phyloP scores from a whole-genome alignment of 2,888 invertebrate species.

The Erynnis tages region DNA sequence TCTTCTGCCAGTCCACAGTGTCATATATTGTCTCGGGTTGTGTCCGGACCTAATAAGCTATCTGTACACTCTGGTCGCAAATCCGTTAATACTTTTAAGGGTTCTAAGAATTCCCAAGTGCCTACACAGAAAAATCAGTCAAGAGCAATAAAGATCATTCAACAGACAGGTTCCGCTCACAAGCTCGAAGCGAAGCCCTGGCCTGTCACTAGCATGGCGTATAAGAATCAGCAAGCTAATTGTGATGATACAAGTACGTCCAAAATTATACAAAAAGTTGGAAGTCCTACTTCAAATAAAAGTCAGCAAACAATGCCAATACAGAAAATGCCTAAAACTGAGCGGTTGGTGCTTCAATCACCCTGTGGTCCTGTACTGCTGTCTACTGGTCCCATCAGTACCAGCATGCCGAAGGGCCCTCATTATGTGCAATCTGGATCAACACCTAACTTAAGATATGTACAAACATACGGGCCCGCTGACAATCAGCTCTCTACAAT shows the following conservation, averaged over 20 bases:
- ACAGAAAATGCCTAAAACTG: constrained; percentile 65
- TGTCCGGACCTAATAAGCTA: constrained; percentile 75
- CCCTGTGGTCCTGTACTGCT: constrained; percentile 72
- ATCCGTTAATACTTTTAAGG: constrained; percentile 64
- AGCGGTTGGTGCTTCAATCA: constrained; percentile 68
- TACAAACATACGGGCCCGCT: constrained; percentile 63
- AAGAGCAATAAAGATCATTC: constrained; percentile 80
- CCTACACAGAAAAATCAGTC: constrained; percentile 67
- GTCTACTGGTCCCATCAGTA: constrained; percentile 65
- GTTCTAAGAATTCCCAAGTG: constrained; percentile 62
- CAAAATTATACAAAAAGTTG: constrained; percentile 73
- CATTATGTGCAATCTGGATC: constrained; percentile 76
- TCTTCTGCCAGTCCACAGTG: constrained; percentile 70
- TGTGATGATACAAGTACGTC: constrained; percentile 66
- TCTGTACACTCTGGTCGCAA: constrained; percentile 73
- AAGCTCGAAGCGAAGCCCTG: constrained; percentile 70
- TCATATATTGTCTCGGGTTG: constrained; percentile 73
- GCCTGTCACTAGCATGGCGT: constrained; percentile 66
- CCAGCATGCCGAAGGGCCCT: constrained; percentile 67
- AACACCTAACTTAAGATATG: constrained; percentile 69
- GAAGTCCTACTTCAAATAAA: constrained; percentile 64
- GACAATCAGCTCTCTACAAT: constrained; percentile 64
- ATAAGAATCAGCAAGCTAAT: constrained; percentile 58
- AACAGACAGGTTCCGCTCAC: constrained; percentile 65
- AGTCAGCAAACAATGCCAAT: constrained; percentile 51